Conservation (phyloP, 2,888 invertebrate genomes). For the Thereva nobilitata region DNA sequence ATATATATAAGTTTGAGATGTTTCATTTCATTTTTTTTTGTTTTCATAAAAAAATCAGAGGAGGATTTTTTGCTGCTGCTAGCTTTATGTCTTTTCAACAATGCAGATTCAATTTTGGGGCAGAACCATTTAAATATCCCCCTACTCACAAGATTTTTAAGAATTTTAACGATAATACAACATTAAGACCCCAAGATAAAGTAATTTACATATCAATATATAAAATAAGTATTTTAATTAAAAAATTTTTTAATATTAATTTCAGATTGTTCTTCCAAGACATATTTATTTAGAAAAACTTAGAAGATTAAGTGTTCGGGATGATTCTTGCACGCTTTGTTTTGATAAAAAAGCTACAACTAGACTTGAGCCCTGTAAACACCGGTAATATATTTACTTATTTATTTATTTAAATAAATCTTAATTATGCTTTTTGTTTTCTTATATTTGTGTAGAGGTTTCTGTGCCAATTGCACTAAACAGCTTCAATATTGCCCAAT, state of each 20-base stretch:
- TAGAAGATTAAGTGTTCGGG: conserved; percentile 72
- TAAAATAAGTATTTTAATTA: background rate
- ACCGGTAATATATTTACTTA: conserved; percentile 66
- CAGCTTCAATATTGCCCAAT: conserved; percentile 84
- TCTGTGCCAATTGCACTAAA: conserved; percentile 78
- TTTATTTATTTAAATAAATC: conserved; percentile 25
- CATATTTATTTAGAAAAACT: conserved; percentile 77
- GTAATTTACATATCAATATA: conserved; percentile 49
- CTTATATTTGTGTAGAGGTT: conserved; percentile 65
- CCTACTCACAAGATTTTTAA: conserved; percentile 69
- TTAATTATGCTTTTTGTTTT: conserved; percentile 5
- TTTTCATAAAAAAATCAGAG: conserved; percentile 62
- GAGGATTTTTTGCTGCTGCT: conserved; percentile 91
- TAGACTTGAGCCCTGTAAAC: conserved; percentile 78
- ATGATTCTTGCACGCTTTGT: conserved; percentile 86
- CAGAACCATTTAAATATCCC: conserved; percentile 75
- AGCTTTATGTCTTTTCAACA: conserved; percentile 98
- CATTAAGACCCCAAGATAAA: conserved; percentile 76
- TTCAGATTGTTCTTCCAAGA: conserved; percentile 69
- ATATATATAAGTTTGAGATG: conserved; percentile 20
- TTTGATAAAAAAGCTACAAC: conserved; percentile 79
- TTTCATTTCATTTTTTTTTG: conserved; percentile 7
- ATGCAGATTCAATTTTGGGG: conserved; percentile 90
- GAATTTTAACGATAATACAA: conserved; percentile 77
- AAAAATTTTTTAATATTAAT: background rate